Evolutionary conservation across 2,888 invertebrate species (phyloP), one percentile per base, ranked within the genome.

Genomic region (Drosophila antonietae): DNA sequence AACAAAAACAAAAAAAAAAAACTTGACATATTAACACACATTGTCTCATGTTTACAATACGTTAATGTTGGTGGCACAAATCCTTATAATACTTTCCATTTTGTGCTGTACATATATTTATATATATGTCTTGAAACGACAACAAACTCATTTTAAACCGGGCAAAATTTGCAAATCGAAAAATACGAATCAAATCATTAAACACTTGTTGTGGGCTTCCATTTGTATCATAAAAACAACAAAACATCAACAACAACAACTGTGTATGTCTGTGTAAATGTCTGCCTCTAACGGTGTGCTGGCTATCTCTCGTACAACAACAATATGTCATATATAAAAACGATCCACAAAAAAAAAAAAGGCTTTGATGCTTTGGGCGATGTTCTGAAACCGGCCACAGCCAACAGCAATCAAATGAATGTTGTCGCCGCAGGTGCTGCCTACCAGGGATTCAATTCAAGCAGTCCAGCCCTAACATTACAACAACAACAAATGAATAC

Each of bases 351-450:
- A 83, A 81, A 84, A 7, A 60, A 83, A 81, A 84, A 92, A 95
- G 95, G 94, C 92, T 96, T 96, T 93, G 96, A 96, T 93, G 95
- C 95, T 89, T 94, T 96, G 93, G 96, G 95, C 80, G 95, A 95
- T 92, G 95, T 96, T 74, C 93, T 96, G 84, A 95, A 95, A 92
- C 95, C 96, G 73, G 94, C 94, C 79, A 87, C 89, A 73, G 83
- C 90, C 74, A 83, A 82, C 68, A 83, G 68, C 88, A 82, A 88
- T 83, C 83, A 91, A 91, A 91, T 90, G 89, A 91, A 92, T 89
- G 89, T 92, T 92, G 90, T 92, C 86, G 89, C 90, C 89, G 73
- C 91, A 92, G 92, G 92, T 92, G 83, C 87, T 69, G 87, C 80
- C 46, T 80, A 83, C 67, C 74, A 78, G 71, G 81, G 78, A 56